Conservation (phyloP, 2,113 vertebrate species). For the Coreoperca whiteheadi region DNA sequence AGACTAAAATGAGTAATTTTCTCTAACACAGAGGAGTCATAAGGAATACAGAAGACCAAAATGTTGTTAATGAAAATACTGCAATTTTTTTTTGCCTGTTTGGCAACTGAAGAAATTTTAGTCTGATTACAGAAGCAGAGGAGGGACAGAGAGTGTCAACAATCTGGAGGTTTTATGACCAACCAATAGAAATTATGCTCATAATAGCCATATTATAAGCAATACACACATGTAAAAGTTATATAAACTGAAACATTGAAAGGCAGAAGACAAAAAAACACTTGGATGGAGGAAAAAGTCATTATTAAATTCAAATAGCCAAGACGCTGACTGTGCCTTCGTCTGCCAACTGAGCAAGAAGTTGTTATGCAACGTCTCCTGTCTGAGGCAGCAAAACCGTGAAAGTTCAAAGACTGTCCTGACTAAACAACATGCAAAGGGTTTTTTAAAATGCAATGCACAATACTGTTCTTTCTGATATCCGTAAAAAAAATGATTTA, state of each 20-base stretch:
- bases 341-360: slow-evolving; percentile 7
- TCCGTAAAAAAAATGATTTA: background rate
- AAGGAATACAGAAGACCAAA: background rate
- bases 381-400: background rate
- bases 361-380: slow-evolving; percentile 7
- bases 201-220: background rate
- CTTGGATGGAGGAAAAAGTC: background rate
- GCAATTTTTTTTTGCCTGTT: no score
- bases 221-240: background rate
- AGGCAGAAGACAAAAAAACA: background rate
- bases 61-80: background rate
- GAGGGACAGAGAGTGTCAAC: background rate
- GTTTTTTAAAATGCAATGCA: background rate
- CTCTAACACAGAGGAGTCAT: background rate
- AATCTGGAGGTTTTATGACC: background rate
- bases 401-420: background rate
- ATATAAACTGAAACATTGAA: background rate
- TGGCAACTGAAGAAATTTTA: background rate
- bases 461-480: background rate
- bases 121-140: background rate
- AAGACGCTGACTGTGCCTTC: background rate
- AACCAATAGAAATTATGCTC: background rate
- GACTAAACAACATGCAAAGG: background rate
- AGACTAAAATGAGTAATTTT: background rate
- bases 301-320: background rate